Conservation (phyloP, 1,140 invertebrate genomes). For the Matsumurasca onukii region DNA sequence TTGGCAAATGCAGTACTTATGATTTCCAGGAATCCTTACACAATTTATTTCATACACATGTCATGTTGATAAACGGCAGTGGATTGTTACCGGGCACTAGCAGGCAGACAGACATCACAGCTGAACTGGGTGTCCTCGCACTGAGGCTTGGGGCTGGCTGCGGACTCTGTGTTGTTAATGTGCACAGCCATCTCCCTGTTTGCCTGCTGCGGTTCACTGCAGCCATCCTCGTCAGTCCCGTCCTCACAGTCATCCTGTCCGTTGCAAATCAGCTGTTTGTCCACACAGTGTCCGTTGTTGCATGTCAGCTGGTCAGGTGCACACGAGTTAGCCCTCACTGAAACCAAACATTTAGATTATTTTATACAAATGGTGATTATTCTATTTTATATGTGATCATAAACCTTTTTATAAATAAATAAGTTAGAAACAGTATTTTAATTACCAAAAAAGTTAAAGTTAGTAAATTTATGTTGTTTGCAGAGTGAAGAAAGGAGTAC, state of each 20-base stretch:
- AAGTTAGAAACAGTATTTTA: no score
- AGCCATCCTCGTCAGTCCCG: constrained; percentile 51
- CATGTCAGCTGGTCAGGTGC: constrained; percentile 53
- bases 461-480: no score
- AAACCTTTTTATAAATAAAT: no score
- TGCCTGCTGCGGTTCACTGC: background rate
- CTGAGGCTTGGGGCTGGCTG: background rate
- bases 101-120: constrained; percentile 31
- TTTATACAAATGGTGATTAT: no score
- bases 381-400: no score
- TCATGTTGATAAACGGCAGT: no score
- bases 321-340: constrained; percentile 49
- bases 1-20: no score
- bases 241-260: constrained; percentile 59
- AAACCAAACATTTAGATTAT: background rate
- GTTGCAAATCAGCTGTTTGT: constrained; percentile 54
- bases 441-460: no score
- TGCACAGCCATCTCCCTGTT: background rate
- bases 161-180: background rate
- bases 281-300: constrained; percentile 55
- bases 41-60: no score
- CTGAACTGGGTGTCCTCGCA: constrained; percentile 1
- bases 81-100: constrained; percentile 13
- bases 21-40: no score
- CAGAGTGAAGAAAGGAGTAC: no score